Evolutionary conservation across 2,888 invertebrate genomes (phyloP).

Genomic region (Caenorhabditis afra): DNA sequence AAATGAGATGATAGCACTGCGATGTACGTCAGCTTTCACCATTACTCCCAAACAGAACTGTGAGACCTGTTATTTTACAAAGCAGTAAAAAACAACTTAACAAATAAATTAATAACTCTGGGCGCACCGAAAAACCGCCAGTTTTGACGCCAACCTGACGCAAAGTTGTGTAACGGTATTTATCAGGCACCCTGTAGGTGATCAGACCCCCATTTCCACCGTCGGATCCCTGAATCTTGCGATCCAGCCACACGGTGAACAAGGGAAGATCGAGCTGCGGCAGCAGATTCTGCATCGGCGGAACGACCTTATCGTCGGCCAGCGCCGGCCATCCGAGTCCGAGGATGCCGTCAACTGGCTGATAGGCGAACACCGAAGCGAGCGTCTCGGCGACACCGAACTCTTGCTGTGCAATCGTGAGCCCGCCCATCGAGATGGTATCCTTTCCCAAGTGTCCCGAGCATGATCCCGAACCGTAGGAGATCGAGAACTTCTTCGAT

Average conservation of each 20-base stretch:
- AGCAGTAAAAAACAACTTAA: no score
- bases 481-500: slow-evolving; percentile 14
- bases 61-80: no score
- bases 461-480: slow-evolving; percentile 71
- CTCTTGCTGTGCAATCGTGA: slow-evolving; percentile 62
- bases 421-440: slow-evolving; percentile 64
- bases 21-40: no score
- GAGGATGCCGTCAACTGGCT: slow-evolving; percentile 73
- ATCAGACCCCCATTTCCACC: slow-evolving; percentile 69
- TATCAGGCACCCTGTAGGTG: no score
- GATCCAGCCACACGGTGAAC: slow-evolving; percentile 93
- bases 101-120: no score
- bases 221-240: slow-evolving; percentile 13
- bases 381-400: slow-evolving; percentile 68
- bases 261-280: slow-evolving; percentile 86
- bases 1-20: no score
- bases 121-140: no score
- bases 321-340: slow-evolving; percentile 82
- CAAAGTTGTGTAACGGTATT: no score
- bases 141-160: no score
- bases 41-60: no score
- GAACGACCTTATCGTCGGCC: slow-evolving; percentile 91
- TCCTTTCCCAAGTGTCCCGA: slow-evolving; percentile 67
- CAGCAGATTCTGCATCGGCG: slow-evolving; percentile 94
- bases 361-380: slow-evolving; percentile 67